phyloP scores from a whole-genome alignment of 2,797 vertebrate genomes.

The Leptoclinus maculatus region DNA sequence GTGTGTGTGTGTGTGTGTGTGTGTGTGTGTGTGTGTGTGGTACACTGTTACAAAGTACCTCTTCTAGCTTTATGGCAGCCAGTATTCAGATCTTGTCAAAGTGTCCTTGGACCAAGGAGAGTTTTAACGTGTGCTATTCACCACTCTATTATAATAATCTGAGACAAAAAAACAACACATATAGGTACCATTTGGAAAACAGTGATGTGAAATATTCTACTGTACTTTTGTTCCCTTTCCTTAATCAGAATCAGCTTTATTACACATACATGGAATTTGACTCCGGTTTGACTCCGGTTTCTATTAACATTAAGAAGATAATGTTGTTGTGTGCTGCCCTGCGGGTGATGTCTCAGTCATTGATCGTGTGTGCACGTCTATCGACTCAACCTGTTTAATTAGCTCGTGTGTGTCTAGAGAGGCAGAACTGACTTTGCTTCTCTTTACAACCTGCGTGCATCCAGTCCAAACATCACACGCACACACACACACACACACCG shows the following conservation, averaged over 20 bases:
- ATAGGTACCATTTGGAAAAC: background rate
- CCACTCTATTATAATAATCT: background rate
- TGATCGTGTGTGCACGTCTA: conserved; percentile 35
- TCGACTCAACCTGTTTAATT: conserved; percentile 54
- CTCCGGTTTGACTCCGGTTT: too few species aligned
- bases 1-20: conserved; percentile 32
- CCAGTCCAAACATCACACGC: background rate
- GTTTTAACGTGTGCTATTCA: background rate
- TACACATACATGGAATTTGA: too few species aligned
- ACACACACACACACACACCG: background rate
- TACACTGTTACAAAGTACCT: conserved; percentile 24
- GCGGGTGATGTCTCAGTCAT: conserved; percentile 8
- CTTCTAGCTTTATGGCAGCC: background rate
- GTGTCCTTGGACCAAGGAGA: background rate
- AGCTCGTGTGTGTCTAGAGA: conserved; percentile 25
- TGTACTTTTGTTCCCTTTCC: background rate
- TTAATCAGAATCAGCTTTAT: too few species aligned
- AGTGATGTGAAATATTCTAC: background rate
- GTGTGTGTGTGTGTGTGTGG: conserved; percentile 19
- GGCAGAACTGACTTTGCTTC: conserved; percentile 8
- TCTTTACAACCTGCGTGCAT: conserved; percentile 18
- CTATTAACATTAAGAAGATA: too few species aligned
- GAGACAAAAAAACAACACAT: background rate
- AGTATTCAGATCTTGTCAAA: background rate
- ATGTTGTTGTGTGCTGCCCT: background rate